Conservation (phyloP, 1,140 invertebrate species). For the Sinonovacula constricta region DNA sequence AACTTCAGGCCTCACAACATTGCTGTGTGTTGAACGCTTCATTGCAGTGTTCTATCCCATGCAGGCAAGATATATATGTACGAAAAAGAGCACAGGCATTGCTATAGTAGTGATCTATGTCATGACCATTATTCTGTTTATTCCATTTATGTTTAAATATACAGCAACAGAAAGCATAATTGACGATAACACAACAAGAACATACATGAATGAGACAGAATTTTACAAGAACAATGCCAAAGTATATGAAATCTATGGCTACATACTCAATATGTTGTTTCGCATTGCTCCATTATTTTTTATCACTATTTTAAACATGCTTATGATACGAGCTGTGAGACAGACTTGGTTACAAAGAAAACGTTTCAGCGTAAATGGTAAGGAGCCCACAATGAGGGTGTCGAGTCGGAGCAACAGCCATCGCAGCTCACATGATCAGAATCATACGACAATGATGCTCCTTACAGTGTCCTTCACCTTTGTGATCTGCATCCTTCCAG, state of each 20-base stretch:
- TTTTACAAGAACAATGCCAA: conserved; percentile 58
- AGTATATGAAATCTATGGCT: conserved; percentile 65
- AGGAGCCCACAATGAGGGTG: neutral
- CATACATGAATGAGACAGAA: conserved; percentile 50
- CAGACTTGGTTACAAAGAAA: conserved; percentile 58
- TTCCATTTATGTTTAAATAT: conserved; percentile 70
- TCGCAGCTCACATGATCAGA: conserved; percentile 60
- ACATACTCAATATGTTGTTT: conserved; percentile 65
- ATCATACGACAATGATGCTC: conserved; percentile 70
- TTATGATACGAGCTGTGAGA: conserved; percentile 63
- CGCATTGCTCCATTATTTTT: conserved; percentile 66
- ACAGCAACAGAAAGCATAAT: conserved; percentile 26
- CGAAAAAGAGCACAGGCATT: conserved; percentile 58
- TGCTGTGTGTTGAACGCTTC: conserved; percentile 69
- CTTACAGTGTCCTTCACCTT: conserved; percentile 68
- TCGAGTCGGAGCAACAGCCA: conserved; percentile 39
- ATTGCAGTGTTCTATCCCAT: conserved; percentile 72
- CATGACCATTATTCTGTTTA: conserved; percentile 62
- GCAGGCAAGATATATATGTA: conserved; percentile 65
- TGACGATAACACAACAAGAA: conserved; percentile 40
- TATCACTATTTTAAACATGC: conserved; percentile 60
- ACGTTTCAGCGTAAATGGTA: conserved; percentile 39
- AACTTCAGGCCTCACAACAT: conserved; percentile 66
- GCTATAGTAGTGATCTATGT: conserved; percentile 63
- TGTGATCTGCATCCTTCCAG: conserved; percentile 69